Conservation (phyloP, 1,140 invertebrate species). For the Akabosia matsudoensis region DNA sequence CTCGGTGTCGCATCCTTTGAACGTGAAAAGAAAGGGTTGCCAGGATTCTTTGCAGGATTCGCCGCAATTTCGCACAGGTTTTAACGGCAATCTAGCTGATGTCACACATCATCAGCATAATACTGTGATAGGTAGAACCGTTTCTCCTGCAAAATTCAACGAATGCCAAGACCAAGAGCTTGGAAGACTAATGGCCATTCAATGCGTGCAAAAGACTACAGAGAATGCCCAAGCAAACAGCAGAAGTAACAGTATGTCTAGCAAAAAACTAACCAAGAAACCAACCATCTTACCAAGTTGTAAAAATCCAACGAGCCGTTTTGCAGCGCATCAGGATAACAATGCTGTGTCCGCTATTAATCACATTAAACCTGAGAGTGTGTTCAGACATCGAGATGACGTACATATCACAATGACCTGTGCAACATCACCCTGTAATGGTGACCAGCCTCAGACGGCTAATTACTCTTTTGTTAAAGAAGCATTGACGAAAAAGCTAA, state of each 20-base stretch:
- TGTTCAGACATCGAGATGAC: not conserved
- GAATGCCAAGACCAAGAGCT: not conserved
- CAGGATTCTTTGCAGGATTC: not conserved
- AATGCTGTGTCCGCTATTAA: not conserved
- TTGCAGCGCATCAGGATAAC: not conserved
- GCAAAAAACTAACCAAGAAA: not conserved
- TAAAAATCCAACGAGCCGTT: not conserved
- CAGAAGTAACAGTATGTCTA: not conserved
- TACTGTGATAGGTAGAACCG: not conserved
- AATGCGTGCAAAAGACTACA: not conserved
- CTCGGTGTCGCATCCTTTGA: constrained; percentile 20
- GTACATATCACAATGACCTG: not conserved
- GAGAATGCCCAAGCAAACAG: not conserved
- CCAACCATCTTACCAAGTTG: not conserved
- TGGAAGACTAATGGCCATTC: not conserved
- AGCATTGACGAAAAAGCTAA: constrained; percentile 30
- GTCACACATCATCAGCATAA: not conserved
- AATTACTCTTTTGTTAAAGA: constrained; percentile 43
- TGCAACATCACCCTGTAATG: not conserved
- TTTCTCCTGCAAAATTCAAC: not conserved
- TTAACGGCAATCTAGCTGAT: not conserved
- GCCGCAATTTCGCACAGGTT: not conserved
- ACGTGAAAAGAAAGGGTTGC: not conserved
- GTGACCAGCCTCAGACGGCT: constrained; percentile 26
- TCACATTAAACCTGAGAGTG: not conserved